Evolutionary conservation across 2,113 vertebrate genomes (phyloP).

Genomic region (Redunca redunca): DNA sequence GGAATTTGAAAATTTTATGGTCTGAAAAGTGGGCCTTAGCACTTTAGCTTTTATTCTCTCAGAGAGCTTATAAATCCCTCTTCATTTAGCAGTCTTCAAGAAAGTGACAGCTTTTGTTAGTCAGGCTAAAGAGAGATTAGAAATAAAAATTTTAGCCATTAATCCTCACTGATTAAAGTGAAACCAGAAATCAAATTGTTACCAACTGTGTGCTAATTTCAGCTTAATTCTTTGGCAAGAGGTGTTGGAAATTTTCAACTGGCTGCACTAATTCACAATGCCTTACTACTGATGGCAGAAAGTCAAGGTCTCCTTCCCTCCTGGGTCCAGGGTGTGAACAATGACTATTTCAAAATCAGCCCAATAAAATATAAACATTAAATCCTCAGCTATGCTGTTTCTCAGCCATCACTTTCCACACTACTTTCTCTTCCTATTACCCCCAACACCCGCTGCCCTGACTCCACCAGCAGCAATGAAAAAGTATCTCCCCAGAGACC

Average conservation of each 20-base stretch:
- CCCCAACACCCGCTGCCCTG: background rate
- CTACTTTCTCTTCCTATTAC: background rate
- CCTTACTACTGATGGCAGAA: constrained; percentile 54
- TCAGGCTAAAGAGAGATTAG: constrained; percentile 62
- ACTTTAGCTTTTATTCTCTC: constrained; percentile 65
- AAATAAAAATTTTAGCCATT: constrained; percentile 72
- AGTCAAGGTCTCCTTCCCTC: constrained; percentile 59
- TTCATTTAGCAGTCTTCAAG: constrained; percentile 67
- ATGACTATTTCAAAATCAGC: constrained; percentile 57
- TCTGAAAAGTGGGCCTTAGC: constrained; percentile 62
- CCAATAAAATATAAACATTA: constrained; percentile 56
- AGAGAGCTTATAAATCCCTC: constrained; percentile 67
- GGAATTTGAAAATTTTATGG: constrained; percentile 59
- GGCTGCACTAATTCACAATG: constrained; percentile 48
- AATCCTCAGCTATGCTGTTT: constrained; percentile 35
- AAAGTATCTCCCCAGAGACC: constrained; percentile 26
- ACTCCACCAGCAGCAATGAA: background rate
- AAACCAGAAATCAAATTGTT: constrained; percentile 75
- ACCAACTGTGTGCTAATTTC: constrained; percentile 76
- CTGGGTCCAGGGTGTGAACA: constrained; percentile 60
- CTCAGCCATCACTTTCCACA: constrained; percentile 43
- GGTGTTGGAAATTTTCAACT: constrained; percentile 37
- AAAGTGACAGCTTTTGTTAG: constrained; percentile 74
- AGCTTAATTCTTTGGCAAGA: constrained; percentile 70
- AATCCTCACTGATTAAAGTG: constrained; percentile 77